Evolutionary conservation across 2,113 vertebrate genomes (phyloP).

Genomic region (Heterochromis multidens): DNA sequence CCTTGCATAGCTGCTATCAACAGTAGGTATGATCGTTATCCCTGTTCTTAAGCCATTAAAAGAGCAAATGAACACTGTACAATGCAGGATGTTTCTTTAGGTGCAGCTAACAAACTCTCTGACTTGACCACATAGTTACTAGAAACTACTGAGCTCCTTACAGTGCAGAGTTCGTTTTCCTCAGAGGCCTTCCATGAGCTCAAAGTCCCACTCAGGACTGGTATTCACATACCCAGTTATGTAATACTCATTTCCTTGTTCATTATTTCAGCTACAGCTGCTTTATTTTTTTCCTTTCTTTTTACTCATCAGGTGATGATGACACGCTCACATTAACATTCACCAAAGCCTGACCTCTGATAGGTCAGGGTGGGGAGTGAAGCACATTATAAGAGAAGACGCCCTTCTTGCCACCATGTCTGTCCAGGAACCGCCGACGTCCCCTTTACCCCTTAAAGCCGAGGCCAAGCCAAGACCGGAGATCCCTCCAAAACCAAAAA

Average conservation of each 20-base stretch:
- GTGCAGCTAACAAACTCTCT: not conserved
- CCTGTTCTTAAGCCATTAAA: not conserved
- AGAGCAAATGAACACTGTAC: not conserved
- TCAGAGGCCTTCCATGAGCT: not conserved
- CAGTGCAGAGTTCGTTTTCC: constrained; percentile 25
- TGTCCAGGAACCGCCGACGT: constrained; percentile 16
- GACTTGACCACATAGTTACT: not conserved
- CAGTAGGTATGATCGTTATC: not conserved
- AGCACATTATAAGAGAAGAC: not conserved
- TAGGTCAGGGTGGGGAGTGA: constrained; percentile 24
- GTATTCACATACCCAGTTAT: not conserved
- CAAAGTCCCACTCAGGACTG: constrained; percentile 12
- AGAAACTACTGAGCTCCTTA: not conserved
- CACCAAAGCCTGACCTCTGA: constrained; percentile 35
- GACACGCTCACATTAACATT: constrained; percentile 8
- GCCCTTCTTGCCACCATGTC: constrained; percentile 57
- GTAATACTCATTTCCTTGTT: not conserved
- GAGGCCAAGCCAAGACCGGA: constrained; percentile 53
- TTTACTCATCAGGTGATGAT: constrained; percentile 27
- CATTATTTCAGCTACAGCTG: not conserved
- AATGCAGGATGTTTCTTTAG: not conserved
- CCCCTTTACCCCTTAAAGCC: constrained; percentile 9
- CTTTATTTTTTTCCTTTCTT: not conserved
- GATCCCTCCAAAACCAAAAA: constrained; percentile 49
- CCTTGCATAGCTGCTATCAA: not conserved